Evolutionary conservation across 2,113 vertebrate genomes (phyloP).

Genomic region (Caracal caracal): DNA sequence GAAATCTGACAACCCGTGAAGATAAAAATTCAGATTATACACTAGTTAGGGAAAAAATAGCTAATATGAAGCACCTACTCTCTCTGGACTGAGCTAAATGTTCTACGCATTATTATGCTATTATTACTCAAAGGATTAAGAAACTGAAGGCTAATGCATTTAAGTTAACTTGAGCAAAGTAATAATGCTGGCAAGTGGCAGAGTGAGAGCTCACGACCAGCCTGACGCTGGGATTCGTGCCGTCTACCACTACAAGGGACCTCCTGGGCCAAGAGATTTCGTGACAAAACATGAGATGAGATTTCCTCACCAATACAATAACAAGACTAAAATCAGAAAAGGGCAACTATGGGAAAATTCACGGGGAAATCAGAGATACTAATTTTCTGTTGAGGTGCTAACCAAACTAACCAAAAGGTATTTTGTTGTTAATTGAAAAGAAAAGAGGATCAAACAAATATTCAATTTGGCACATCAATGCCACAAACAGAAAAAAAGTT

Average conservation of each 20-base stretch:
- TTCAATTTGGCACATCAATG: background rate
- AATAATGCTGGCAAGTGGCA: background rate
- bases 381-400: conserved; percentile 4
- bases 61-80: background rate
- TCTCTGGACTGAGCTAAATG: background rate
- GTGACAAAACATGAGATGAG: background rate
- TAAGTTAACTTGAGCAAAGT: background rate
- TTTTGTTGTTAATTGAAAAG: background rate
- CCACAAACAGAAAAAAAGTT: background rate
- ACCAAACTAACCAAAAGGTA: background rate
- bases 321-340: background rate
- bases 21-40: background rate
- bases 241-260: background rate
- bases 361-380: background rate
- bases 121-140: background rate
- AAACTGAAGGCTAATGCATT: background rate
- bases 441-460: background rate
- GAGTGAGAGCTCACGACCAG: background rate
- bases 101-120: background rate
- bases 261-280: background rate
- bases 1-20: background rate
- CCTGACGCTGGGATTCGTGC: background rate
- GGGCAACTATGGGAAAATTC: background rate
- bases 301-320: background rate
- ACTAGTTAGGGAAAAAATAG: background rate